Base-by-base conservation (phyloP, 2,797 vertebrate species). In the Sebastes diaconus region DNA sequence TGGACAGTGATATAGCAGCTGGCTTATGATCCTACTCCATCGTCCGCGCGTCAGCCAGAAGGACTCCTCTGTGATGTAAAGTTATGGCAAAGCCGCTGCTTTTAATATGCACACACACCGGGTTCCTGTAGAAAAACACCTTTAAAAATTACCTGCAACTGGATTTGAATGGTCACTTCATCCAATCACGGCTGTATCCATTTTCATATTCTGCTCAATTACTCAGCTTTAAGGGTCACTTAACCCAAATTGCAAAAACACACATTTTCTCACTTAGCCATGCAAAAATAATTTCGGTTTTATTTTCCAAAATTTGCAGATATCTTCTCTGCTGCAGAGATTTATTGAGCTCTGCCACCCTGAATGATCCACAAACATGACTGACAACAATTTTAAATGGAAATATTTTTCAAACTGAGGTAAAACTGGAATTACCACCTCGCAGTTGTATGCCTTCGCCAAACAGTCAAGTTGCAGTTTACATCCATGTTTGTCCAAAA, bases 151-250 rank as follows among this genome's bases (percentile, higher is more conserved):
- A 55, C 46, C 74, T 39, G 20, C 14, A 27, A 22, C 64, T 16
- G 20, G 55, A 57, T 83, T 82, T 67, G 58, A 87, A 84, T 6
- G 42, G 22, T 57, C 71, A 39, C 32, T 27, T 80, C 72, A 80
- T 75, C 42, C 74, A 85, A 60, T 85, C 70, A 58, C 9, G 46
- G 22, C 70, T 86, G 73, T 22, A 75, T 74, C 50, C 58, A 59
- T 77, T 81, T 78, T 79, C 66, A 73, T 69, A 81, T 88, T 84
- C 79, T 71, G 77, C 86, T 87, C 88, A 84, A 84, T 92, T 88
- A 79, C 84, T 68, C 84, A 13, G 63, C 77, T 73, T 75, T 54
- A 64, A 57, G 86, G 89, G 86, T 90, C 89, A 76, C 4, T 68
- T 84, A 76, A 68, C 65, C 29, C 46, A 84, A 88, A 90, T 81